Base-by-base conservation (phyloP, 2,888 invertebrate genomes). In the Diaphora mendica region DNA sequence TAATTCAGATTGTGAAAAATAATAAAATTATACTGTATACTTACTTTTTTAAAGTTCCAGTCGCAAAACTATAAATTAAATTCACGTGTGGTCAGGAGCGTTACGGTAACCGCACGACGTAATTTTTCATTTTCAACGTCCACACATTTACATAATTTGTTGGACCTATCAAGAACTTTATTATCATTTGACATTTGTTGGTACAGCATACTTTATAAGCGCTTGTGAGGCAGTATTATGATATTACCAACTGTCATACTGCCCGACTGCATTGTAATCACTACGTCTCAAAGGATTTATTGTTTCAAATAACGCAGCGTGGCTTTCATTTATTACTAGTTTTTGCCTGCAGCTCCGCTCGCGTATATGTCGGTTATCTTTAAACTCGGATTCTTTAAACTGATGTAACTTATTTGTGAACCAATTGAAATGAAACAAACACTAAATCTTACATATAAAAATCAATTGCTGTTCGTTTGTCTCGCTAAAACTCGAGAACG, bases 241-340 rank as follows among this genome's bases (percentile, higher is more conserved):
- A 73, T 81, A 86, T 85, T 82, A 79, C 78, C 66, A 71, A 74
- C 84, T 84, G 85, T 81, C 85, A 79, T 79, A 72, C 72, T 70
- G 64, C 35, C 74, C 62, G 70, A 77, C 75, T 82, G 81, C 86
- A 81, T 80, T 77, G 79, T 68, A 71, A 73, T 62, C 71, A 75
- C 73, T 75, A 80, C 75, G 82, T 85, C 85, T 84, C 82, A 80
- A 81, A 82, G 85, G 84, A 87, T 85, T 88, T 89, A 86, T 83
- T 84, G 82, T 85, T 86, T 78, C 68, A 80, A 77, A 77, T 78
- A 78, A 80, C 69, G 71, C 78, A 78, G 72, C 74, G 55, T 66
- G 2, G 67, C 75, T 70, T 78, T 15, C 15, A 30, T 26, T 59
- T 59, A 15, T 59, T 79, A 73, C 81, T 85, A 79, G 39, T 39